Evolutionary conservation across 1,140 invertebrate genomes (phyloP), one percentile per base, ranked within the genome.

Genomic region (Sitophilus oryzae): DNA sequence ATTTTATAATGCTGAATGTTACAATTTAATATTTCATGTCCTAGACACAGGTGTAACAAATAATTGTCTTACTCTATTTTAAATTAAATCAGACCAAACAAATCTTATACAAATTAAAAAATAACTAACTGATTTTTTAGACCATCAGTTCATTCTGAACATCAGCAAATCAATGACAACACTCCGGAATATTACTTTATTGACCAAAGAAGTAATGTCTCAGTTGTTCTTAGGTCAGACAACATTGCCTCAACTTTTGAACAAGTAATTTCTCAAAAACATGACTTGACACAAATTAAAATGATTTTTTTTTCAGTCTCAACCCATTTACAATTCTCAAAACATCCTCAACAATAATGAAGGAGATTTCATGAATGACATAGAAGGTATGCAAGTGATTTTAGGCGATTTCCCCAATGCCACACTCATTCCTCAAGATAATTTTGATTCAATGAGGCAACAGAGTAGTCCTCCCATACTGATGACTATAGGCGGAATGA

Each of bases 301-400:
- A 44, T 44, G 4, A 14, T 42, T 19, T 42, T 42, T 46, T 23
- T 52, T 52, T n/a, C 23, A 65, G 51, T 36, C 57, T 1, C 52
- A 62, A 42, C 62, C 62, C 1, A 64, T 66, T 52, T 64, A 66
- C 22, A 66, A 58, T 5, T 60, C 59, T 34, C 50, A 60, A 10
- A 65, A 63, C 46, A 63, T 66, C 20, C 55, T 68, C 15, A 65
- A 63, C 37, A 54, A 62, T 23, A 56, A 47, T 15, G 64, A 68
- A 41, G 59, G 61, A 10, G 63, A 66, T 54, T 64, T 62, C 19
- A 54, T 68, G 34, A 65, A 62, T 37, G 68, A 70, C 44, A 66
- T 71, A 42, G 61, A 64, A 40, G 65, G 58, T 3, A 65, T 69
- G 58, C 63, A 62, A 21, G 52, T 70, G 11, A 63, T 69, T 18